These are phyloP conservation scores for Conus ventricosus DNA, from an alignment of 1,140 invertebrate genomes.

Conservation along the genomic window DNA sequence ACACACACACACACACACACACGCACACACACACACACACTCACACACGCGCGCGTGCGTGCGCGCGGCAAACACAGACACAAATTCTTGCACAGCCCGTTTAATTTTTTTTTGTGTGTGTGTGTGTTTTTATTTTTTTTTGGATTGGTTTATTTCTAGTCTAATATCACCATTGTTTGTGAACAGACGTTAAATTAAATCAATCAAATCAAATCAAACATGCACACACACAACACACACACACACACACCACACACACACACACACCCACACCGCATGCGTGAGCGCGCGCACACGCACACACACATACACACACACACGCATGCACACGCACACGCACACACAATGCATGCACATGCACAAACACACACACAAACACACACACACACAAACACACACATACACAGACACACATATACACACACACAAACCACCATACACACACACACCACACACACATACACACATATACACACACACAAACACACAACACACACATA, in stretches of 20 bases:
- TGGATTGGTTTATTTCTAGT: no score
- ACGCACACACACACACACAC: conserved; percentile 2
- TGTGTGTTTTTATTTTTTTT: no score
- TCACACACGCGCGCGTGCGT: no score
- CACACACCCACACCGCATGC: neutral
- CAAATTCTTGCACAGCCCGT: no score
- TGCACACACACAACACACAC: no score
- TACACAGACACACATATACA: neutral
- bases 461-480: neutral
- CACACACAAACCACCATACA: no score
- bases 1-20: neutral
- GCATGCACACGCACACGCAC: neutral
- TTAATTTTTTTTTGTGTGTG: no score
- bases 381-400: neutral
- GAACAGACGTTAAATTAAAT: no score
- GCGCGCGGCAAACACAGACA: no score
- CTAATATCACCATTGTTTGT: no score
- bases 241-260: neutral
- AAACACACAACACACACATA: conserved; percentile 2
- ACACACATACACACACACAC: neutral
- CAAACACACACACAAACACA: neutral
- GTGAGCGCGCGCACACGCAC: neutral
- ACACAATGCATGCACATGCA: neutral
- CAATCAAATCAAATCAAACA: no score
- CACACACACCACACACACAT: neutral